Evolutionary conservation across 2,888 invertebrate genomes (phyloP), one percentile per base, ranked within the genome.

Genomic region (Dromius quadrimaculatus): DNA sequence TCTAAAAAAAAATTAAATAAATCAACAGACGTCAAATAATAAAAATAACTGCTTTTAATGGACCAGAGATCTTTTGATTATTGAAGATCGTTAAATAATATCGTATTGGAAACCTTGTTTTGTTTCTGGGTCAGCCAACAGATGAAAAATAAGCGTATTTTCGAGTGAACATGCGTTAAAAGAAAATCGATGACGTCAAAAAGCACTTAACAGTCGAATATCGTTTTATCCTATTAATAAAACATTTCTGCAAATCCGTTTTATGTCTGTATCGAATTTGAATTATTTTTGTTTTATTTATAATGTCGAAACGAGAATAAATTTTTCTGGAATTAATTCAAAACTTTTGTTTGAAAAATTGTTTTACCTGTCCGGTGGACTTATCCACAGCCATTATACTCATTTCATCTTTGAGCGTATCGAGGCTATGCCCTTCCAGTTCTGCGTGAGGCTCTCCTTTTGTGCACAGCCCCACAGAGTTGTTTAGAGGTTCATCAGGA

Each of bases 401-500:
- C 61, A 92, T 83, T 5, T 90, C 89, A 79, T 93, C 92, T 71
- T 87, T 85, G 76, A 94, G 85, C n/a, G 93, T 93, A 19, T 85
- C 84, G 36, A 87, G 80, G 77, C 92, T 91, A 75, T 92, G 90
- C 20, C 87, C 83, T 82, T 94, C 93, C 64, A 93, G 83, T 22
- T 91, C 89, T 0, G 84, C 85, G 77, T 93, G 92, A 0, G 90
- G 87, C 76, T 89, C 87, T 0, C 92, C 92, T 3, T 87, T 85
- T 59, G 86, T 81, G 78, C 92, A 93, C 3, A 93, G 84, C 8
- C 87, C 86, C n/a, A 92, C 90, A 0, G 92, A 91, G 75, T 88
- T 87, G 82, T 94, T 94, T 47, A 94, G 85, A 0, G 94, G 93
- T 79, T 94, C 94, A 78, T 94, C 94, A 0, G 92, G 90, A 80